Conservation (phyloP, 2,113 vertebrate genomes). For the Pelodiscus sinensis region DNA sequence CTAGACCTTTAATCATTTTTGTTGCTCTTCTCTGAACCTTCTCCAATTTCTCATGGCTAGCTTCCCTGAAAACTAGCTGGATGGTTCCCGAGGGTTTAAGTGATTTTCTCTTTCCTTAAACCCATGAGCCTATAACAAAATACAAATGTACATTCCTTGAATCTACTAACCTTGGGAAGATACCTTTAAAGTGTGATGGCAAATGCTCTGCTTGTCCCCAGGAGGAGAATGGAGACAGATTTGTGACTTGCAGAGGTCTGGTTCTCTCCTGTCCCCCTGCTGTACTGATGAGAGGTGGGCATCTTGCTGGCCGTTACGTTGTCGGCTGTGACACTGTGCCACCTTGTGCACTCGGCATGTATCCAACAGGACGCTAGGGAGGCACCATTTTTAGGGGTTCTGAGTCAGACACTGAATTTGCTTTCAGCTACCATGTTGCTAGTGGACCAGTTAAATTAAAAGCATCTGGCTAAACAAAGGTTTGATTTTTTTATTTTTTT, state of each 20-base stretch:
- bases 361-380: neutral
- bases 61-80: neutral
- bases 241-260: neutral
- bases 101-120: neutral
- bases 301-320: neutral
- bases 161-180: neutral
- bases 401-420: neutral
- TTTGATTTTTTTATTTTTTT: neutral
- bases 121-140: neutral
- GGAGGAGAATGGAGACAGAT: accelerated
- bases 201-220: neutral
- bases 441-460: neutral
- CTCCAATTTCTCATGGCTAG: too few relatives aligned
- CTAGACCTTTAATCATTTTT: too few relatives aligned
- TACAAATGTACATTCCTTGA: neutral
- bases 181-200: accelerated
- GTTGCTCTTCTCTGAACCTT: too few relatives aligned
- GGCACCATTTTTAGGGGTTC: neutral
- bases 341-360: conserved; percentile 43
- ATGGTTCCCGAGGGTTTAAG: neutral
- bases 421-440: neutral
- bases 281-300: neutral
- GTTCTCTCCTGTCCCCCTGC: accelerated
- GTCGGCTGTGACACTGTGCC: conserved; percentile 47
- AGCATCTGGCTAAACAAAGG: neutral